Evolutionary conservation across 2,113 vertebrate species (phyloP), one percentile per base, ranked within the genome.

Genomic region (Upupa epops): DNA sequence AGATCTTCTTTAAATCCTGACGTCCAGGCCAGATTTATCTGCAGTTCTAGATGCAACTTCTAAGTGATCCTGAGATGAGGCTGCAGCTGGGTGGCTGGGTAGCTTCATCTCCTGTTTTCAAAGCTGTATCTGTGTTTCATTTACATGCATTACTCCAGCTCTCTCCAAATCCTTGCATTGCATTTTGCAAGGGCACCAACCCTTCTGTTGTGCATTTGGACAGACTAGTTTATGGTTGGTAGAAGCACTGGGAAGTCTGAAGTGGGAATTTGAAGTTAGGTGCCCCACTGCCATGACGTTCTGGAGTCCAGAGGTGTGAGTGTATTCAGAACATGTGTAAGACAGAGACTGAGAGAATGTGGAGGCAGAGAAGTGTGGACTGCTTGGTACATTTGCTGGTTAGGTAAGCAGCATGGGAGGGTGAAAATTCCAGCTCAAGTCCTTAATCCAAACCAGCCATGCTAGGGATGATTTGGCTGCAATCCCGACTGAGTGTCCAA

Each of bases 1-100:
- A 89, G 89, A 92, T 70, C 95, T 87, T 60, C 89, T 94, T 95
- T 94, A 95, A 93, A 91, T 83, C 79, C 74, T 93, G 84, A 93
- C 42, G 8, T 58, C 55, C 89, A 89, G 91, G 84, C 58, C 82
- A 95, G 87, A 73, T 87, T 92, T 92, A 91, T 70, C 60, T 11
- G 59, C 64, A 87, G 55, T 54, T 61, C 54, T 84, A 49, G 22
- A 24, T 90, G 68, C 34, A 80, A 73, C 21, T 76, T 71, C 36
- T 25, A 58, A 84, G 36, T 81, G 75, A 6, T 31, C 58, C 51
- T 46, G 9, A 66, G 46, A 22, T n/a, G 42, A 70, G 59, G 55
- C 9, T 91, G 74, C 36, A 82, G 42, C 22, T 56, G 61, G 5
- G 70, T 90, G 80, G 56, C 45, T 49, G 65, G 61, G 31, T 21